A percentile compares a stretch with the other conserved stretches of the same genome.
phyloP scores from a whole-genome alignment of 1,140 invertebrate genomes.

The Ceratosolen solmsi region DNA sequence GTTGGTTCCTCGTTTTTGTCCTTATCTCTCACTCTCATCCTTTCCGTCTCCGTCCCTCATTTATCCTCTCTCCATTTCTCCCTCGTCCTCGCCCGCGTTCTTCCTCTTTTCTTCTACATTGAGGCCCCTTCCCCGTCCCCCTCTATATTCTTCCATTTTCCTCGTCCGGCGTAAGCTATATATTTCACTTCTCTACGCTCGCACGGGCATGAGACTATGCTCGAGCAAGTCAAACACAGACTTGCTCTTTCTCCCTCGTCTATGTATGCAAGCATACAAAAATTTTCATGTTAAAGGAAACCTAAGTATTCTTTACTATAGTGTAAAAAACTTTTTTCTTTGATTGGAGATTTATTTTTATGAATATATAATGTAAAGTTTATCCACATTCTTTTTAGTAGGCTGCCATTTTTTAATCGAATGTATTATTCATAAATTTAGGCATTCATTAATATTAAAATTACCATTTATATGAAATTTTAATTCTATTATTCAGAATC shows the following conservation, averaged over 20 bases:
- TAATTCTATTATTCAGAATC: too few species aligned
- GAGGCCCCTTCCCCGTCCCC: neutral
- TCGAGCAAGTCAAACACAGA: slow-evolving; percentile 55
- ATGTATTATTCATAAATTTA: too few species aligned
- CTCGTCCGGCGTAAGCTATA: slow-evolving; percentile 23
- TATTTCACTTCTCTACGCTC: slow-evolving; percentile 32
- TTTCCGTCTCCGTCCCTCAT: neutral
- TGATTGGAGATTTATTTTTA: neutral
- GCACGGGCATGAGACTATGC: slow-evolving; percentile 45
- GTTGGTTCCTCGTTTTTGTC: slow-evolving; percentile 17
- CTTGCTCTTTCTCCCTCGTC: slow-evolving; percentile 36
- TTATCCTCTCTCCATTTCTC: neutral
- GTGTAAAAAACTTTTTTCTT: neutral
- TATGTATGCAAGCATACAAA: neutral
- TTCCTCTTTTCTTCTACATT: slow-evolving; percentile 7
- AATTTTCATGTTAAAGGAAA: slow-evolving; percentile 15
- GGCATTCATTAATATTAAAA: too few species aligned
- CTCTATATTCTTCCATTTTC: slow-evolving; percentile 38
- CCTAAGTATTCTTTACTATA: neutral
- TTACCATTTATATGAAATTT: too few species aligned
- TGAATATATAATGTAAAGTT: too few species aligned
- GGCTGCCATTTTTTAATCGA: too few species aligned
- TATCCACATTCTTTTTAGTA: too few species aligned
- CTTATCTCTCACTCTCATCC: slow-evolving; percentile 17
- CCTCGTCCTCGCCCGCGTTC: neutral